Base-by-base conservation (phyloP, 2,113 vertebrate genomes). In the Oryzias curvinotus region DNA sequence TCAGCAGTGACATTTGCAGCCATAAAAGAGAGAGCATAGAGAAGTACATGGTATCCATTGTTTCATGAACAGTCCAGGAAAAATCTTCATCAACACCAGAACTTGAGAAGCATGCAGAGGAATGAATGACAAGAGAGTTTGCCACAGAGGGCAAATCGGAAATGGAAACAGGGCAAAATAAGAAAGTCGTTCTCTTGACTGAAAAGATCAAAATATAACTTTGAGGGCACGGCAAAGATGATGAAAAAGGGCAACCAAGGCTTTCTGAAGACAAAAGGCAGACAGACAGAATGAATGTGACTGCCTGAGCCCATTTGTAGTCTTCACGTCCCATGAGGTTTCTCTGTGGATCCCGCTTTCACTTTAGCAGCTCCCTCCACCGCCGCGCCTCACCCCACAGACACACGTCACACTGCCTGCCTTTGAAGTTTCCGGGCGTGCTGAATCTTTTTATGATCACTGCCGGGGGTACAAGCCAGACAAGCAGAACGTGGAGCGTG, bases 391-490 rank as follows among this genome's bases (percentile, higher is more conserved):
- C 15, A 48, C 58, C 73, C 45, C 74, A 49, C 21, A 73, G 49
- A 26, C 69, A 65, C 75, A 73, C 75, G 54, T 77, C 77, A 46
- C 15, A 51, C 57, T 36, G 58, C 71, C 78, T 61, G 72, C 62
- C 80, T 88, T 90, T 88, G 86, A 90, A 88, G 88, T 86, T 69
- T 46, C 59, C 55, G 55, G 55, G 72, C 70, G 49, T 66, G 73
- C 72, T 60, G 57, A 80, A 85, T 80, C 58, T 81, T 69, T 88
- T 82, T 57, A 80, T 43, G 69, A 71, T 74, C 66, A 71, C 28
- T 62, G 75, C 84, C 77, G 77, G 73, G 46, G 73, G 77, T 88
- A 77, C 78, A 73, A 71, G 68, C 61, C 75, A 60, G 62, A 62
- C 77, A 72, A 52, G 50, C 71, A 52, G 64, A 68, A 75, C 54